A percentile compares a stretch with the other conserved stretches of the same genome.
phyloP scores from a whole-genome alignment of 2,888 invertebrate genomes.

The Eulithis prunata region DNA sequence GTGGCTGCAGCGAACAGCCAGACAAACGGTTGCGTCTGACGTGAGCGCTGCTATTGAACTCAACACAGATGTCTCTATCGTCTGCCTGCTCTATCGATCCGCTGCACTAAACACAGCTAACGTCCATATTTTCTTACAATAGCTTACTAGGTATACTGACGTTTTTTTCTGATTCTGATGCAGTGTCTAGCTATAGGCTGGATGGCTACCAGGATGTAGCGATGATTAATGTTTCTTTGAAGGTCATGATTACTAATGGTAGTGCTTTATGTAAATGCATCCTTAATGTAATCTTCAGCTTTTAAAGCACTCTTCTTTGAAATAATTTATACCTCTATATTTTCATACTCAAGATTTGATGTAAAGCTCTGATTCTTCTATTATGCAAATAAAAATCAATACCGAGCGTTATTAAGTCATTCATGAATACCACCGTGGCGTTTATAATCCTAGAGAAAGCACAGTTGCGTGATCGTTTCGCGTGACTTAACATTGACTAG shows the following conservation, averaged over 20 bases:
- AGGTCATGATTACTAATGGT: conserved; percentile 22
- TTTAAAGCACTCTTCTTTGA: background rate
- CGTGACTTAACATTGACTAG: conserved; percentile 64
- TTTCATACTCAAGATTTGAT: background rate
- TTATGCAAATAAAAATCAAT: conserved; percentile 11
- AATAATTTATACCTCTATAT: background rate
- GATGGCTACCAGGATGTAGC: conserved; percentile 28
- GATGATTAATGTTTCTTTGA: conserved; percentile 39
- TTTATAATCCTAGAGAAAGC: conserved; percentile 66
- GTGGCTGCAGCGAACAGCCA: conserved; percentile 73
- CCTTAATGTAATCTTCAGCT: conserved; percentile 13
- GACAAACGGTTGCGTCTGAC: conserved; percentile 69
- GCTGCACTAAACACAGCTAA: conserved; percentile 57
- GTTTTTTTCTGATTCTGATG: conserved; percentile 3
- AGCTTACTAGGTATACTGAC: conserved; percentile 10
- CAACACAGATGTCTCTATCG: conserved; percentile 60
- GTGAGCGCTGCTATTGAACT: conserved; percentile 75
- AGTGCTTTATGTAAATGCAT: conserved; percentile 14
- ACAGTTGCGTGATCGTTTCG: conserved; percentile 71
- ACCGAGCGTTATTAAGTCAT: conserved; percentile 53
- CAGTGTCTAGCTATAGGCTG: background rate
- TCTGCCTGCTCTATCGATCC: conserved; percentile 76
- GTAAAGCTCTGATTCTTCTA: conserved; percentile 4
- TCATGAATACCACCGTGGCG: conserved; percentile 53
- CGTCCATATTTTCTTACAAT: conserved; percentile 42